Evolutionary conservation across 2,888 invertebrate species (phyloP), one percentile per base, ranked within the genome.

Genomic region (Apoderus coryli): DNA sequence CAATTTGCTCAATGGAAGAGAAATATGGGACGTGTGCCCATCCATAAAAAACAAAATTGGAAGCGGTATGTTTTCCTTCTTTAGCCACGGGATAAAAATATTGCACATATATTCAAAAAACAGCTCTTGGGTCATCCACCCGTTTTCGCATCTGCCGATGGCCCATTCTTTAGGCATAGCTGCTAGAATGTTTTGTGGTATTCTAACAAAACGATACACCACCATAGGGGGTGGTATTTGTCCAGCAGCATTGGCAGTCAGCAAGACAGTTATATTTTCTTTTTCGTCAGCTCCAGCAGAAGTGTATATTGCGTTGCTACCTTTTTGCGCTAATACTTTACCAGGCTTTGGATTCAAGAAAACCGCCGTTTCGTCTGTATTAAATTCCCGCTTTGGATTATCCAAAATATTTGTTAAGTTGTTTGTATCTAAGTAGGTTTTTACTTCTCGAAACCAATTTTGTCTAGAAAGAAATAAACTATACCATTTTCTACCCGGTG

Each of bases 51-150:
- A 31, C 24, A 59, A 45, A 16, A 56, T 40, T 29, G 47, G 57
- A 11, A 47, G 39, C 29, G 44, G 32, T 22, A 57, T 47, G 23
- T 47, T 35, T 31, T 52, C 44, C 32, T 44, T 36, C 16, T 44
- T 25, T 28, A 57, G 35, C 54, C 54, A 59, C 23, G 49, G 48
- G 40, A 48, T 34, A 40, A 58, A 56, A 24, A 53, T 40, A 38
- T 56, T 53, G 4, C 47, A 44, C 5, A 57, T 45, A 34, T 47
- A 57, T 38, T 58, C 51, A 38, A 40, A 55, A 42, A 59, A 57
- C 3, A 42, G 47, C 37, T 50, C 52, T 3, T 44, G 41, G 7
- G 50, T 57, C 56, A 53, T 61, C 60, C 57, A 58, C 9, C 57
- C 57, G 25, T 41, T 50, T 6, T 59, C 55, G 3, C 53, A 53